Evolutionary conservation across 2,888 invertebrate genomes (phyloP).

Genomic region (Saturnia japonica): DNA sequence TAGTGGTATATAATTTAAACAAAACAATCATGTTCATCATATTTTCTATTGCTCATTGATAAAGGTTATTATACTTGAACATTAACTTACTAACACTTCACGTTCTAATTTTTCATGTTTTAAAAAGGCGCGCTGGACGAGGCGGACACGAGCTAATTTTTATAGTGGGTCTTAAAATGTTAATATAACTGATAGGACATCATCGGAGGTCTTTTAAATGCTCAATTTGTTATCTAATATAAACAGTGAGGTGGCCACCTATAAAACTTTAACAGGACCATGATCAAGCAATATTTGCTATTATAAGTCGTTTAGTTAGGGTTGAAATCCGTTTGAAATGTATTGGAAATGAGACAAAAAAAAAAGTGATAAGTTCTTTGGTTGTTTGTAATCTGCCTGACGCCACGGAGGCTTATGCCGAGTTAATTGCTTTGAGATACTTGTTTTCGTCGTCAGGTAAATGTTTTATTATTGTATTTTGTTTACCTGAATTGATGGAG

Average conservation of each 20-base stretch:
- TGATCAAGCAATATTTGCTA: neutral
- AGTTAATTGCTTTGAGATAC: conserved; percentile 77
- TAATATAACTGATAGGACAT: conserved; percentile 47
- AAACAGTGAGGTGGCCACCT: conserved; percentile 76
- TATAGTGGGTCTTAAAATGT: conserved; percentile 29
- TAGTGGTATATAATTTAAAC: no score
- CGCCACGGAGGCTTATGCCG: conserved; percentile 73
- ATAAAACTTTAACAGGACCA: conserved; percentile 38
- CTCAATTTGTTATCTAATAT: conserved; percentile 73
- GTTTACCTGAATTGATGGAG: conserved; percentile 77
- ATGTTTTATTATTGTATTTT: conserved; percentile 72
- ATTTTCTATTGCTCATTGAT: no score
- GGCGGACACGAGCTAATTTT: conserved; percentile 7
- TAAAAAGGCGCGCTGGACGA: neutral
- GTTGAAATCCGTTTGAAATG: conserved; percentile 26
- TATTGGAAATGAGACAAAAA: conserved; percentile 48
- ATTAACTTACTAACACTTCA: no score
- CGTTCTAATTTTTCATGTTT: no score
- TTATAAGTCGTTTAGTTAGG: conserved; percentile 22
- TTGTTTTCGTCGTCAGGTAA: conserved; percentile 64
- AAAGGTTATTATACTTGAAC: no score
- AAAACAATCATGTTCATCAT: no score
- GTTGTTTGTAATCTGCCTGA: conserved; percentile 76
- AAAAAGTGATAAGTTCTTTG: conserved; percentile 68
- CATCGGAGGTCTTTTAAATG: conserved; percentile 63